Base-by-base conservation (phyloP, 2,797 vertebrate genomes). In the Oryzias sinensis region DNA sequence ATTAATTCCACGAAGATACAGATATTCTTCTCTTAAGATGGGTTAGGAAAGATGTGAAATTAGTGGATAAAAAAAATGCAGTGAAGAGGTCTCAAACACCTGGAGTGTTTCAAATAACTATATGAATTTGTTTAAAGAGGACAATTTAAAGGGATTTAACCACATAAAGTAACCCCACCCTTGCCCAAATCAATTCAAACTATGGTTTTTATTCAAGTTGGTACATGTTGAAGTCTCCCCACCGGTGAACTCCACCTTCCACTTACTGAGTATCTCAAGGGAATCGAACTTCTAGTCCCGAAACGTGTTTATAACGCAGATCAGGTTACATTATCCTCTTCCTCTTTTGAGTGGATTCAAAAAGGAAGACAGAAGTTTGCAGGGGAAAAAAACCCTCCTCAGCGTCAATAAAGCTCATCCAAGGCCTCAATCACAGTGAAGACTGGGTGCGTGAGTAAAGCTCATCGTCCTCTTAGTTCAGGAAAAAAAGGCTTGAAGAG, bases 121-220 rank as follows among this genome's bases (percentile, higher is more conserved):
- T 40, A 13, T 29, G 43, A 29, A 64, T 47, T 43, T 45, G 46
- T 41, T 56, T 14, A 24, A 56, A 24, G 44, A 67, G 50, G 63
- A 58, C 50, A 74, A 71, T 68, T 74, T 62, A 75, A 22, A 71
- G 55, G 45, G 66, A 59, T 72, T 18, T 76, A 72, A 87, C 65
- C 81, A 84, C 84, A 86, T 81, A 84, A 82, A 87, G 73, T 78
- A 75, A 50, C 83, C 43, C 72, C 82, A 59, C 68, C 83, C 76
- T 74, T 50, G 77, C 78, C 80, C 70, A 59, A 76, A 81, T 87
- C 68, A 78, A 86, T 83, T 85, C 71, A 88, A 88, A 90, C 80
- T 88, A 72, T 84, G 80, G 76, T 85, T 88, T 92, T 92, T 91
- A 92, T 91, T 90, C 64, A 87, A 81, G 81, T 86, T 70, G 87